Evolutionary conservation across 2,113 vertebrate genomes (phyloP).

Genomic region (Hydropotes inermis): DNA sequence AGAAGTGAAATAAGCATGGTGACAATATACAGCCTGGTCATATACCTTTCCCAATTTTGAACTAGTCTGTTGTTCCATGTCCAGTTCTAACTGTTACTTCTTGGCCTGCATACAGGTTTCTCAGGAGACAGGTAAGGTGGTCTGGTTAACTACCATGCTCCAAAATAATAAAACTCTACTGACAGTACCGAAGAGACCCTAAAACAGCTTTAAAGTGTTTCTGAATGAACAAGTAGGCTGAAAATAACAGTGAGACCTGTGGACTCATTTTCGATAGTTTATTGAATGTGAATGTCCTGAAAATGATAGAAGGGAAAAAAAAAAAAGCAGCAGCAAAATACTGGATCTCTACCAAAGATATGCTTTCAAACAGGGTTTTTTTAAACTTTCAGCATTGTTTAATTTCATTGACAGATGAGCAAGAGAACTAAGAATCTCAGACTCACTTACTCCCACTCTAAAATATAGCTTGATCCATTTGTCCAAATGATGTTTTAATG

Average conservation of each 20-base stretch:
- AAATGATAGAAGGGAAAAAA: accelerated
- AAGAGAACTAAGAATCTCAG: neutral
- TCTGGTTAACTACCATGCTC: neutral
- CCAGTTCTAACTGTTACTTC: neutral
- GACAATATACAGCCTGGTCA: neutral
- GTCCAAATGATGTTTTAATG: slow-evolving; percentile 36
- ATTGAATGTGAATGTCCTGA: neutral
- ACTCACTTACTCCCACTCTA: neutral
- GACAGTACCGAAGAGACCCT: neutral
- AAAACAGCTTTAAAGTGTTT: neutral
- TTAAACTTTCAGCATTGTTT: neutral
- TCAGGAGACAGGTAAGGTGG: neutral
- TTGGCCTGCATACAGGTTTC: neutral
- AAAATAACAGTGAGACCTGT: neutral
- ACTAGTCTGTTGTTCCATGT: neutral
- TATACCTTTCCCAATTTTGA: neutral
- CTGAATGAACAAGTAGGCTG: neutral
- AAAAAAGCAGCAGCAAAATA: neutral
- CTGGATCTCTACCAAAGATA: neutral
- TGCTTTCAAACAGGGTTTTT: neutral
- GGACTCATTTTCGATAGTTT: neutral
- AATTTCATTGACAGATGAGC: slow-evolving; percentile 36
- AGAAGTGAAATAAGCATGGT: neutral
- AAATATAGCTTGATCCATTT: slow-evolving; percentile 26
- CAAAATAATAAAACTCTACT: neutral